Evolutionary conservation across 1,140 invertebrate species (phyloP), one percentile per base, ranked within the genome.

Genomic region (Pygmarrhopalites habei): DNA sequence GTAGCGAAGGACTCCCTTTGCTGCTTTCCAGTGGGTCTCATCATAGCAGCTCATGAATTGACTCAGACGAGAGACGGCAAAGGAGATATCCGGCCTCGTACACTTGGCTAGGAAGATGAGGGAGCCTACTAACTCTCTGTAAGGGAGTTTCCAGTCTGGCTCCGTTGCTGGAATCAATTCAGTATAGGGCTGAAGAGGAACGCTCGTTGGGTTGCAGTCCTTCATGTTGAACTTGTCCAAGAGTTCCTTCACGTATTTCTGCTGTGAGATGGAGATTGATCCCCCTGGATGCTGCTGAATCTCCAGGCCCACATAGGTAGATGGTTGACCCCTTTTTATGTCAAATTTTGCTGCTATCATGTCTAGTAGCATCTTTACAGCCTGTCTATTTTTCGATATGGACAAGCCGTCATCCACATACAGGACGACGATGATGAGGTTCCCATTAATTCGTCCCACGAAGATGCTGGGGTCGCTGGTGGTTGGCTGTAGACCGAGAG

Each of bases 401-500:
- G 39, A 5, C 10, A 39, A 21, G 4, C 29, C 35, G 21, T 57
- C 29, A 64, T 44, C 43, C 15, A 46, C 23, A 25, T 21, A 62
- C 19, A 49, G n/a, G 7, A 26, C 55, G n/a, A 49, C 10, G 47
- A 53, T 49, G 15, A 29, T 19, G 10, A 23, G n/a, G 29, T 62
- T 5, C 28, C 35, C 41, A 32, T 59, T 14, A 14, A 78, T 57
- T 26, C 74, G 32, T 0, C 49, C 23, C 71, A 78, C 74, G 21
- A 61, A 74, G 30, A 77, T 74, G 72, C 74, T 65, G 25, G 74
- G 77, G 55, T 76, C 77, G 72, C 76, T 77, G 14, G 60, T 52
- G 43, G 72, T 72, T 60, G 71, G 74, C 25, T 74, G 67, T 65
- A 79, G 72, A 73, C 78, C 79, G 5, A 79, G 58, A 14, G 76